Conservation (phyloP, 1,140 invertebrate species). For the Hormaphis cornu region DNA sequence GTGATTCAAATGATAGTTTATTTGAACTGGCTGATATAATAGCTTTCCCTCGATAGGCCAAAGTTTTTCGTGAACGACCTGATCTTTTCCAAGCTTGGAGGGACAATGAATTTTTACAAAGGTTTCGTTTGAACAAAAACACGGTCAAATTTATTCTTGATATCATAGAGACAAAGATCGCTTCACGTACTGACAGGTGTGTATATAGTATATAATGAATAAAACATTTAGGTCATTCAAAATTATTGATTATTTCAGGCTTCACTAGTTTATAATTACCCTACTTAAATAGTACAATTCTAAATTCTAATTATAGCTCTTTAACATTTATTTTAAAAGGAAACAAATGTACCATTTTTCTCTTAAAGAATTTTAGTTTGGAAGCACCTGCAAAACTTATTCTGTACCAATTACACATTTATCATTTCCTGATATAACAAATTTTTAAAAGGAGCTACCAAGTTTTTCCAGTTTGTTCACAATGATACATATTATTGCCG, state of each 20-base stretch:
- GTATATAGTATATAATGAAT: neutral
- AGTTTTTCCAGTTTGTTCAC: neutral
- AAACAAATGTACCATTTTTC: neutral
- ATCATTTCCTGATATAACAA: neutral
- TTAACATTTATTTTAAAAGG: neutral
- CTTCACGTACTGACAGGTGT: conserved; percentile 1
- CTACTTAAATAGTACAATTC: neutral
- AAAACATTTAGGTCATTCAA: conserved; percentile 43
- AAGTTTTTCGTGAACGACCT: neutral
- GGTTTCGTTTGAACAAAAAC: neutral
- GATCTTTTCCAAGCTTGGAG: neutral
- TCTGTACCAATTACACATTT: neutral
- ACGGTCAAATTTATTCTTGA: neutral
- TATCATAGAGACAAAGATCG: neutral
- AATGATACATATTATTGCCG: neutral
- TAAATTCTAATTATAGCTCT: neutral
- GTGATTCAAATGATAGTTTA: conserved; percentile 2
- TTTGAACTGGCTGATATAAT: neutral
- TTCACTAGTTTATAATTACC: neutral
- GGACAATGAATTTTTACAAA: neutral
- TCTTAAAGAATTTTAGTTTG: neutral
- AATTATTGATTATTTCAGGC: no score
- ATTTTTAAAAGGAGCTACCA: neutral
- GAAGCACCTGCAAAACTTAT: neutral
- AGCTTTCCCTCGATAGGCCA: neutral